These are phyloP conservation scores for Atopsyche davidsoni DNA, from an alignment of 1,140 invertebrate species.

Conservation along the genomic window DNA sequence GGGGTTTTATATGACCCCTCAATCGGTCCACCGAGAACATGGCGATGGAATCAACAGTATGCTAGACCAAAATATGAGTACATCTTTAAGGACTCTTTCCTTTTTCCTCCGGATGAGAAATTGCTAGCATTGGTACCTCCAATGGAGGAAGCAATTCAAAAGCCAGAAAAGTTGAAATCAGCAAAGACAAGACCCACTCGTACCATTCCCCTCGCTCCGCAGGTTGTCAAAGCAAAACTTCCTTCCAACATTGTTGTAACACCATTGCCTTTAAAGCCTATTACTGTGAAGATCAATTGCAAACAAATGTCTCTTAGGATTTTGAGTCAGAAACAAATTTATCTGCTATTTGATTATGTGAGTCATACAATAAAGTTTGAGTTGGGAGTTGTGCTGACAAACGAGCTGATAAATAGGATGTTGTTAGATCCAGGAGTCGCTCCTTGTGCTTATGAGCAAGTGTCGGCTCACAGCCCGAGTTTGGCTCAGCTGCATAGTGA, in stretches of 20 bases:
- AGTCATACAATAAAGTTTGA: no score
- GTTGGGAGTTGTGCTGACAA: no score
- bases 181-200: conserved; percentile 1
- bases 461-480: no score
- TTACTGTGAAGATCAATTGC: neutral
- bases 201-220: no score
- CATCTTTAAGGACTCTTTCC: conserved; percentile 7
- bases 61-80: conserved; percentile 6
- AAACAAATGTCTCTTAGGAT: no score
- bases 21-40: conserved; percentile 5
- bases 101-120: conserved; percentile 14
- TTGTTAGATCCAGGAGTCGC: no score
- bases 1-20: conserved; percentile 4
- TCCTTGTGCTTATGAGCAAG: no score
- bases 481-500: no score
- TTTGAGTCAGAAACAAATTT: no score
- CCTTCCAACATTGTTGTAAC: neutral
- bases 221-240: no score
- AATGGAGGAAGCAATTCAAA: neutral
- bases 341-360: no score
- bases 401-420: no score
- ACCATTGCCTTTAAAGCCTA: neutral
- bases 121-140: conserved; percentile 6
- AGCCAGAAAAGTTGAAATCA: neutral
- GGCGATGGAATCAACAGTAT: conserved; percentile 6